Conservation (phyloP, 2,113 vertebrate genomes). For the Lontra canadensis region DNA sequence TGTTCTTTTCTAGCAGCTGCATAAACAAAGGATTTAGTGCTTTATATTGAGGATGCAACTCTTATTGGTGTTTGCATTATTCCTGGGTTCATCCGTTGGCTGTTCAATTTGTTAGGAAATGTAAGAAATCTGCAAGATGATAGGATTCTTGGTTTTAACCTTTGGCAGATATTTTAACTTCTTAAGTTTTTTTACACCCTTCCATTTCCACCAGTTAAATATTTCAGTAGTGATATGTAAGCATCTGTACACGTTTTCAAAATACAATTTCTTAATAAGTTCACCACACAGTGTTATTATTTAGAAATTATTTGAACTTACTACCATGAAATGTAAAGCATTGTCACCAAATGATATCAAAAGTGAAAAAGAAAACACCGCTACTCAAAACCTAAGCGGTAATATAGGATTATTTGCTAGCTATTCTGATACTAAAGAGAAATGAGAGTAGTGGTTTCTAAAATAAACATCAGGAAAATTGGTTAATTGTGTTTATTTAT, state of each 20-base stretch:
- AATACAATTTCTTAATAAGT: background rate
- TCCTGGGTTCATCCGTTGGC: background rate
- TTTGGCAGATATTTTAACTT: background rate
- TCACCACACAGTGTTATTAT: background rate
- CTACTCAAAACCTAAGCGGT: background rate
- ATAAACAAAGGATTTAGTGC: background rate
- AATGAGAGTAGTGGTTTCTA: background rate
- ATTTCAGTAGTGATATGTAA: background rate
- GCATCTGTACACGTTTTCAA: background rate
- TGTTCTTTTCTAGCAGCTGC: background rate
- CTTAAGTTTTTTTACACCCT: background rate
- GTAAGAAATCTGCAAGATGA: background rate
- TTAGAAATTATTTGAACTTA: background rate
- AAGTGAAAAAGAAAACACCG: background rate
- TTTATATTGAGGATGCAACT: background rate
- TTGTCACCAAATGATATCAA: background rate
- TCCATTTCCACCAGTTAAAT: background rate
- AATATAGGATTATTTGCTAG: background rate
- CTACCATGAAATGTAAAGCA: constrained; percentile 9
- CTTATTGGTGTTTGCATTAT: background rate
- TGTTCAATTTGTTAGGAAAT: background rate
- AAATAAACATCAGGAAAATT: background rate
- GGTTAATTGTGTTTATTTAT: background rate
- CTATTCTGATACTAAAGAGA: background rate
- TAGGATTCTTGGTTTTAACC: background rate